Base-by-base conservation (phyloP, 2,888 invertebrate genomes). In the Noctua comes region DNA sequence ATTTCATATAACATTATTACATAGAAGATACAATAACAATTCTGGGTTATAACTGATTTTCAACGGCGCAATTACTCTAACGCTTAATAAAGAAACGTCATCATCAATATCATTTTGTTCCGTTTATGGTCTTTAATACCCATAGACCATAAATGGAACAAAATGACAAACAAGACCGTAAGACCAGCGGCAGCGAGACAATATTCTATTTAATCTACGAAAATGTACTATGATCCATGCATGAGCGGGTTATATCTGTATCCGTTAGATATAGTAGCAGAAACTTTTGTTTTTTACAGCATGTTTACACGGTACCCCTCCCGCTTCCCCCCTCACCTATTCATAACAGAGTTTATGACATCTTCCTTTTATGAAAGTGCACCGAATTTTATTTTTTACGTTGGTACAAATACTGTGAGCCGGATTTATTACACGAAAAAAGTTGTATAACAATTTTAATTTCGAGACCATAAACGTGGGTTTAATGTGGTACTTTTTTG, bases 241-340 rank as follows among this genome's bases (percentile, higher is more conserved):
- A 76, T 87, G 84, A 76, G 48, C 73, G 69, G 40, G 27, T 80
- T 57, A 74, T 68, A 68, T 74, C 54, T 73, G 57, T 75, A 70
- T 75, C 69, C 65, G 66, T 79, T 80, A 74, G 65, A 76, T 62
- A 76, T 62, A 66, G 76, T 76, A 70, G 43, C 76, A 73, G 65
- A 76, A 79, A 80, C 65, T 79, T 86, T 86, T 80, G 80, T 86
- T 86, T 83, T 36, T 88, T 88, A 88, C 79, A 73, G 66, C 68
- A 77, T 83, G 80, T 86, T 88, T 79, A 86, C 79, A 65, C 36
- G 43, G 24, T 46, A 48, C 65, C 77, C 57, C 62, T 31, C 43
- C 69, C 66, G 13, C 64, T 54, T n/a, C 51, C 27, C 48, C 31
- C 7, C 18, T 27, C 16, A 68, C 72, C 70, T 86, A 80, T 77